Percentiles rank a stretch among this genome's conserved stretches.
Evolutionary conservation across 2,797 vertebrate species (phyloP).

Genomic region (Gymnopithys bicolor): DNA sequence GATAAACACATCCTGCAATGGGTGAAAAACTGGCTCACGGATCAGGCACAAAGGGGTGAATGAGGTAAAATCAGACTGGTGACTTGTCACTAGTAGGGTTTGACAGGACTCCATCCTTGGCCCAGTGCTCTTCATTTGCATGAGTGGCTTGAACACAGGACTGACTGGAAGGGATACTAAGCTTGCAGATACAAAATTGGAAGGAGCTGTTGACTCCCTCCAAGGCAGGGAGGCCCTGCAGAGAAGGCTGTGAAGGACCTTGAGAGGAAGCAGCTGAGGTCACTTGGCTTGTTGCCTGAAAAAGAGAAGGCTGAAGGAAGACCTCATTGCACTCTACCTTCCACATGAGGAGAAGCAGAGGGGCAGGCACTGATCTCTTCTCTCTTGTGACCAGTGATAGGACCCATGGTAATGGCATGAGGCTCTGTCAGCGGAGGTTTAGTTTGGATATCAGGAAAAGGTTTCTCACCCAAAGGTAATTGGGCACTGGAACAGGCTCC

Average conservation of each 20-base stretch:
- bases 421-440: not conserved
- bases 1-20: not conserved
- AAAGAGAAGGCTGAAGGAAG: not conserved
- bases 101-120: not conserved
- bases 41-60: not conserved
- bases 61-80: not conserved
- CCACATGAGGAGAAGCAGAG: not conserved
- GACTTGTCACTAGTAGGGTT: not conserved
- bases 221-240: not conserved
- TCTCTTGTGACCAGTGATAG: not conserved
- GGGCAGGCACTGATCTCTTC: not conserved
- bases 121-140: not conserved
- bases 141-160: not conserved
- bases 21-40: not conserved
- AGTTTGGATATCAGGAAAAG: not conserved
- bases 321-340: not conserved
- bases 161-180: not conserved
- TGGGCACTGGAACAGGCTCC: not conserved
- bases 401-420: not conserved
- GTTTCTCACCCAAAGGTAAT: not conserved
- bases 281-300: not conserved
- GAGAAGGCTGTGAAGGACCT: not conserved
- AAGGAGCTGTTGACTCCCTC: not conserved
- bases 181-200: not conserved
- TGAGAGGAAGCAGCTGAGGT: not conserved